Evolutionary conservation across 37 sponge, comb jelly and placozoan genomes (phyloP), one percentile per base, ranked within the genome.

Genomic region (Aplysina aerophoba): DNA sequence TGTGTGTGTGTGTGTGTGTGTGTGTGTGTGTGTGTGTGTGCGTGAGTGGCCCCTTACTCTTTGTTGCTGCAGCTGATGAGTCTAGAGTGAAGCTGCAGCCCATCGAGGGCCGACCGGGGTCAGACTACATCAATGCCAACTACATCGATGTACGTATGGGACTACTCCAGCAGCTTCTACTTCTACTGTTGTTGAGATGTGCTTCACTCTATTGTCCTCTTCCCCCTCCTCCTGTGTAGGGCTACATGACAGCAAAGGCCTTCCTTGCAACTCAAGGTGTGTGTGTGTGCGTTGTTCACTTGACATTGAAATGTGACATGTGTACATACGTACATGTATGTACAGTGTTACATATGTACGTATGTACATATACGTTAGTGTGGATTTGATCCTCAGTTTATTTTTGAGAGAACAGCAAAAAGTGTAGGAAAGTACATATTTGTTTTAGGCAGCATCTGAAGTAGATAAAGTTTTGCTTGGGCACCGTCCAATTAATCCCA

Each of bases 121-220:
- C 91, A 19, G 94, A 94, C 72, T 94, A 90, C 69, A 94, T 94
- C 69, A 94, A 94, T 60, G 94, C 92, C 63, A 94, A 94, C 71
- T 94, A 86, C 89, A 94, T 94, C 65, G 91, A 90, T 73, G 94
- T 94, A 50, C n/a, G n/a, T n/a, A n/a, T n/a, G 56, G 87, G 37
- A 19, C 24, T n/a, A 35, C 4, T 20, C 16, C 20, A 0, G 0
- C 4, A 13, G 54, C 40, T 53, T 38, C 3, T 40, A 1, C 19
- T 37, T 78, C 55, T 78, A 41, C 37, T 37, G 31, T 22, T 78
- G 50, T 4, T 37, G 38, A 55, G 31, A 41, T 78, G 79, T 39
- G 79, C 40, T 24, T 62, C 28, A 62, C 12, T 27, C 24, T 62
- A 3, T 28, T 62, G 4, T 14, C 27, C 4, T 62, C 28, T 69